A percentile compares a stretch with the other conserved stretches of the same genome.
Evolutionary conservation across 2,888 invertebrate genomes (phyloP).

Genomic region (Spialia ferax): DNA sequence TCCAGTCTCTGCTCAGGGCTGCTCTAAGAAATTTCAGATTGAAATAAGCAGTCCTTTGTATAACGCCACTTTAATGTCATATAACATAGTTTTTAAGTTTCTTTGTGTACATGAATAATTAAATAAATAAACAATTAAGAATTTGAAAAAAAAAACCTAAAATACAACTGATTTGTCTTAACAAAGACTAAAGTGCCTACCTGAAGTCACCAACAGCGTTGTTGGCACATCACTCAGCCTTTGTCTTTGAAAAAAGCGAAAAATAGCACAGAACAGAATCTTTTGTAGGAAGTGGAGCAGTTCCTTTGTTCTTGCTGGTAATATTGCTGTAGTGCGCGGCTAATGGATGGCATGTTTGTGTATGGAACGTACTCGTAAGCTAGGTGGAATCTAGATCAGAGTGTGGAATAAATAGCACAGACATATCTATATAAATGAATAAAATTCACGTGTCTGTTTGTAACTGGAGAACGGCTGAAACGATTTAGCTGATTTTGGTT

Average conservation of each 20-base stretch:
- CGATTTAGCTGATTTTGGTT: too few species aligned
- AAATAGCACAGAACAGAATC: slow-evolving; percentile 14
- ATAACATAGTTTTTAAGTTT: too few species aligned
- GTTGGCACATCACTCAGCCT: slow-evolving; percentile 5
- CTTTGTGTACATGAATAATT: too few species aligned
- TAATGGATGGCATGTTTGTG: slow-evolving; percentile 18
- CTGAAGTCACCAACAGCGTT: neutral
- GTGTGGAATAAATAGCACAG: neutral
- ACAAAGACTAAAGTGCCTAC: neutral
- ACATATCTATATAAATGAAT: too few species aligned
- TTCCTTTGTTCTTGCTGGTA: slow-evolving; percentile 25
- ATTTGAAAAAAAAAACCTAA: too few species aligned
- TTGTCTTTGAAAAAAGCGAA: slow-evolving; percentile 16
- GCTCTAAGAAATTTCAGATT: too few species aligned
- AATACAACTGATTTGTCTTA: neutral
- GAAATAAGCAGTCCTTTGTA: too few species aligned
- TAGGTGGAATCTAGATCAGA: slow-evolving; percentile 17
- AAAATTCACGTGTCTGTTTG: too few species aligned
- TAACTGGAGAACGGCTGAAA: too few species aligned
- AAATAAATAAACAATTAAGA: too few species aligned
- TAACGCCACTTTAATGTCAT: too few species aligned
- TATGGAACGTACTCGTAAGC: slow-evolving; percentile 12
- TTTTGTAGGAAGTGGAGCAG: slow-evolving; percentile 20
- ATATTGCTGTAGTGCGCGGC: slow-evolving; percentile 22
- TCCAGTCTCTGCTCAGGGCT: too few species aligned